phyloP scores from a whole-genome alignment of 2,797 vertebrate species.

The Fistularia commersonii region DNA sequence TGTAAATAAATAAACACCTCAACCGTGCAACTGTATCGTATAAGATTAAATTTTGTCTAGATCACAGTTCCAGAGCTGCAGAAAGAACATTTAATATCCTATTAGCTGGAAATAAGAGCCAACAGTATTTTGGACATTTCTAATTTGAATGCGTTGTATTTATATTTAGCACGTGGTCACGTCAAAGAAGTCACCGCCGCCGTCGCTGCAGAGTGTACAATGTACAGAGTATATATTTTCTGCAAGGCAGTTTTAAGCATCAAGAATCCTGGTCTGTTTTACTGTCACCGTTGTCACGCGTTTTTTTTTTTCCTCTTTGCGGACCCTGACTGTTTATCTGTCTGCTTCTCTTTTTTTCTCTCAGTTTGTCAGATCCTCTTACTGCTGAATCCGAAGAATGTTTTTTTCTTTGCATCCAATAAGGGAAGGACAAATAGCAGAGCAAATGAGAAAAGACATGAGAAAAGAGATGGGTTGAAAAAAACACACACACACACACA shows the following conservation, averaged over 20 bases:
- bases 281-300: slow-evolving; percentile 10
- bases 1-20: no score
- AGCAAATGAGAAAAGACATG: slow-evolving; percentile 20
- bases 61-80: no score
- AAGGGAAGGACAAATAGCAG: slow-evolving; percentile 35
- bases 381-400: slow-evolving; percentile 32
- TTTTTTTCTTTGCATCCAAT: slow-evolving; percentile 50
- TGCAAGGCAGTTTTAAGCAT: neutral
- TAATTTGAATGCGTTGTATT: no score
- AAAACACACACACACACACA: slow-evolving; percentile 11
- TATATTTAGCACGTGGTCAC: no score
- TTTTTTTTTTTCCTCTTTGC: slow-evolving; percentile 14
- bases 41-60: no score
- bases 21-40: no score
- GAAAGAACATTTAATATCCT: no score
- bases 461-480: slow-evolving; percentile 11
- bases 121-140: no score
- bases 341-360: slow-evolving; percentile 18
- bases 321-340: slow-evolving; percentile 16
- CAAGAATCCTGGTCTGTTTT: slow-evolving; percentile 17
- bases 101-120: no score
- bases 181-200: neutral
- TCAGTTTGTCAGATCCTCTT: slow-evolving; percentile 18
- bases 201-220: no score
- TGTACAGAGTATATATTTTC: slow-evolving; percentile 7